phyloP scores from a whole-genome alignment of 1,140 invertebrate species.

The Drusus annulatus region DNA sequence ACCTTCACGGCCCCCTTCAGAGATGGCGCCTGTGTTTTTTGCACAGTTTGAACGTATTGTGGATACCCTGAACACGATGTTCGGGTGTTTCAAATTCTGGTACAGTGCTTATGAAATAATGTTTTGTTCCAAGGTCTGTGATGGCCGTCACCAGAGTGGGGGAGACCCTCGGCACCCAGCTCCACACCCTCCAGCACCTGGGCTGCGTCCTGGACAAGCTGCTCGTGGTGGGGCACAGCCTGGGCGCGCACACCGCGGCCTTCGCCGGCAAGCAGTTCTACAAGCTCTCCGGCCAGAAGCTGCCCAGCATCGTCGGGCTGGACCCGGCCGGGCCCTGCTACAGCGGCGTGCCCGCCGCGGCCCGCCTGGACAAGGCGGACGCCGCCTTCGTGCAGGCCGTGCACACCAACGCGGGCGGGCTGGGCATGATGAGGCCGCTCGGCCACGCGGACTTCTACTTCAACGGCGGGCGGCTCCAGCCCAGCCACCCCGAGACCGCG shows the following conservation, averaged over 20 bases:
- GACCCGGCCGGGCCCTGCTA: conserved; percentile 53
- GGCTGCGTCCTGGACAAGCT: conserved; percentile 26
- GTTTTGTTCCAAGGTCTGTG: conserved; percentile 27
- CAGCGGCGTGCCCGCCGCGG: conserved; percentile 14
- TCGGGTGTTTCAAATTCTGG: too few species aligned
- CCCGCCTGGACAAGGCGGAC: conserved; percentile 61
- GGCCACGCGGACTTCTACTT: conserved; percentile 44
- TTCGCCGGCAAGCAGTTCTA: conserved; percentile 43
- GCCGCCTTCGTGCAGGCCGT: conserved; percentile 60
- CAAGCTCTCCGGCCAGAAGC: conserved; percentile 26
- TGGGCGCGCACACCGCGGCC: conserved; percentile 45
- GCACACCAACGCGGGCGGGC: conserved; percentile 35
- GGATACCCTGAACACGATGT: too few species aligned
- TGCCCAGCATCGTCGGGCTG: conserved; percentile 39
- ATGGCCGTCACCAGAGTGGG: conserved; percentile 19
- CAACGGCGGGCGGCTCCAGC: conserved; percentile 42
- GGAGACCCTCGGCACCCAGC: conserved; percentile 15
- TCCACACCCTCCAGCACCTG: not conserved
- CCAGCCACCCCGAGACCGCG: not conserved
- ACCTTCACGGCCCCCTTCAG: too few species aligned
- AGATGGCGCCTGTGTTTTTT: too few species aligned
- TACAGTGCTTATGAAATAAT: too few species aligned
- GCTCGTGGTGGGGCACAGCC: conserved; percentile 43
- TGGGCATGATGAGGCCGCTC: conserved; percentile 20
- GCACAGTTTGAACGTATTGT: too few species aligned